These are phyloP conservation scores for Chironomus tepperi DNA, from an alignment of 1,140 invertebrate genomes.

Conservation along the genomic window DNA sequence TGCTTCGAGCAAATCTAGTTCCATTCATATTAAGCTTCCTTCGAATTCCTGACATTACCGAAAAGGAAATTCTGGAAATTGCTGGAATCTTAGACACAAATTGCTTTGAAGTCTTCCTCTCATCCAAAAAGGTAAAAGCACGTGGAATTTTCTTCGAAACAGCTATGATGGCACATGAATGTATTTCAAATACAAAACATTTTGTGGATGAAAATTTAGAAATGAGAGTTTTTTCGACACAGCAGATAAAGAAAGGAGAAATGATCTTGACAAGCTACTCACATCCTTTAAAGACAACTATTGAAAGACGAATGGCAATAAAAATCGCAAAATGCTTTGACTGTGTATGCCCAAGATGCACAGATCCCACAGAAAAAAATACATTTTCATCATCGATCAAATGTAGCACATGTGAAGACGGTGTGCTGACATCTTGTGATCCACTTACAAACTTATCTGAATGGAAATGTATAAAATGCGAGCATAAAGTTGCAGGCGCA, in stretches of 20 bases:
- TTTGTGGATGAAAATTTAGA: slow-evolving; percentile 48
- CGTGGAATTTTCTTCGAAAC: slow-evolving; percentile 52
- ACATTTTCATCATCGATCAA: slow-evolving; percentile 53
- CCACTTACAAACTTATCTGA: slow-evolving; percentile 48
- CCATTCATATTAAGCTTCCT: slow-evolving; percentile 51
- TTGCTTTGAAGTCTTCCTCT: slow-evolving; percentile 49
- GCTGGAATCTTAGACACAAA: slow-evolving; percentile 60
- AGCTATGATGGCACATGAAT: slow-evolving; percentile 55
- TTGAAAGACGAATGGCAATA: slow-evolving; percentile 51
- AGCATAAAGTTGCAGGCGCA: slow-evolving; percentile 43
- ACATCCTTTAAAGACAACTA: slow-evolving; percentile 54
- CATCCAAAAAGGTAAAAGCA: slow-evolving; percentile 40
- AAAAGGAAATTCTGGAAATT: slow-evolving; percentile 51
- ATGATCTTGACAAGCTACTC: slow-evolving; percentile 57
- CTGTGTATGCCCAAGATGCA: slow-evolving; percentile 52
- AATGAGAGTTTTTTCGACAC: slow-evolving; percentile 48
- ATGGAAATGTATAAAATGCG: slow-evolving; percentile 56
- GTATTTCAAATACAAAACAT: slow-evolving; percentile 53
- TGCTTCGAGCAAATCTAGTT: slow-evolving; percentile 50
- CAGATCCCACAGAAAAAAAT: slow-evolving; percentile 52
- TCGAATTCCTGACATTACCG: slow-evolving; percentile 43
- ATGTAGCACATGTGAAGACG: slow-evolving; percentile 49
- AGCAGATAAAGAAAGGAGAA: slow-evolving; percentile 52
- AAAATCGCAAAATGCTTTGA: slow-evolving; percentile 54
- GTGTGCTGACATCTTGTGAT: slow-evolving; percentile 44